phyloP scores from a whole-genome alignment of 2,888 invertebrate species.

The Dasysyrphus albostriatus region DNA sequence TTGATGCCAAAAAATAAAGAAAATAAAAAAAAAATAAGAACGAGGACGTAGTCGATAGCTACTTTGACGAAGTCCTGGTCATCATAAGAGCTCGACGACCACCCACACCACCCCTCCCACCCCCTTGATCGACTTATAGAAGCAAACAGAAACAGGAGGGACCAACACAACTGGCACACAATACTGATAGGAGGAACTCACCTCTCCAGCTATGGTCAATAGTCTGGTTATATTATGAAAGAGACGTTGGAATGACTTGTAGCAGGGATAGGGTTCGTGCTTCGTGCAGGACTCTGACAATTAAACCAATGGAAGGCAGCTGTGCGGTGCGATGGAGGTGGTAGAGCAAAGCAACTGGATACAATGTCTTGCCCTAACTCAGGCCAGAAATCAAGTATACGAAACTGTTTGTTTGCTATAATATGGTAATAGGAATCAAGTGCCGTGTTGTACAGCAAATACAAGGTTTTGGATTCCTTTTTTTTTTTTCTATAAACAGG shows the following conservation, averaged over 20 bases:
- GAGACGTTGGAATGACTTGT: constrained; percentile 21
- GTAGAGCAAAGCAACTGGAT: neutral
- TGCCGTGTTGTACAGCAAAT: constrained; percentile 42
- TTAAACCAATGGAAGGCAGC: constrained; percentile 40
- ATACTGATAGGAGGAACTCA: constrained; percentile 43
- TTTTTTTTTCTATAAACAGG: constrained; percentile 12
- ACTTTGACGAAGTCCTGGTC: constrained; percentile 29
- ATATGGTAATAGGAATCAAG: constrained; percentile 53
- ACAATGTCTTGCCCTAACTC: constrained; percentile 37
- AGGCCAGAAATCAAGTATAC: constrained; percentile 27
- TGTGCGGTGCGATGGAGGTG: neutral
- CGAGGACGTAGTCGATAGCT: constrained; percentile 18
- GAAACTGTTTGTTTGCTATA: constrained; percentile 34
- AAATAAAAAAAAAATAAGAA: neutral
- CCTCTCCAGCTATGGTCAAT: constrained; percentile 50
- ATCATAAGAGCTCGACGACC: neutral
- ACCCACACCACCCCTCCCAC: neutral
- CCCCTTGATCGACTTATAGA: constrained; percentile 26
- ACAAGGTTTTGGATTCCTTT: constrained; percentile 6
- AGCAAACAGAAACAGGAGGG: constrained; percentile 35
- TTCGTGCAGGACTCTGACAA: constrained; percentile 50
- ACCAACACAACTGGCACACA: constrained; percentile 29
- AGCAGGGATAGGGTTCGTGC: constrained; percentile 18
- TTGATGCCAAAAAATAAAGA: constrained; percentile 19
- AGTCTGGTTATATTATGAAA: constrained; percentile 22